Evolutionary conservation across 2,888 invertebrate species (phyloP), one percentile per base, ranked within the genome.

Genomic region (Pachydiplax longipennis): DNA sequence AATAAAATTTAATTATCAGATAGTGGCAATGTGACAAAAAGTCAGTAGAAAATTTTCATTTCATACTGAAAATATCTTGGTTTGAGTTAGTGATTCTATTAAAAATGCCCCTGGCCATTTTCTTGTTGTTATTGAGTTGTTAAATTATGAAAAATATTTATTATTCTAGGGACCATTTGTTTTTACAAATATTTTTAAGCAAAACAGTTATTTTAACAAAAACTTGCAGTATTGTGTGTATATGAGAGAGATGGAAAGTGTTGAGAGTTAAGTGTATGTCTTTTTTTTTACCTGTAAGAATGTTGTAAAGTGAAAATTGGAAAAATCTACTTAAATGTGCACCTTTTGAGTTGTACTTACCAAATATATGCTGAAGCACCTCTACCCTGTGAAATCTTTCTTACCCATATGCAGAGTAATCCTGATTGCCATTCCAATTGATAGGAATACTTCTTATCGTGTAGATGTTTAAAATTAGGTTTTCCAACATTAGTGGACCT

Each of bases 91-190:
- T 18, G 18, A 53, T 53, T 53, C 2, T 53, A 3, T 18, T 18
- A 15, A 15, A 53, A 53, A 18, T 53, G 1, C 53, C 18, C 1
- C 53, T 4, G 13, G 18, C 18, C 18, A 37, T 53, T 18, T 53
- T 18, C 53, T 18, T 18, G 18, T 53, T 53, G 53, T 73, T 73
- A 73, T 31, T 10, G 12, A 25, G 12, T 31, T 73, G 31, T 37
- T 87, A n/a, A 87, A 61, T 87, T 58, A 87, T 65, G 61, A 37
- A 35, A 31, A 73, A 25, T 87, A 81, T 87, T 53, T 87, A 37
- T 87, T 87, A 18, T 82, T 40, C 53, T 87, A 37, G 87, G 87
- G 87, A 65, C 87, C 61, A 61, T 40, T 31, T 53, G 48, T 35
- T 87, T 87, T 61, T 40, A 37, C 18, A 53, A 58, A 15, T 35